Evolutionary conservation across 2,113 vertebrate species (phyloP), one percentile per base, ranked within the genome.

Genomic region (Macroglossus sobrinus): DNA sequence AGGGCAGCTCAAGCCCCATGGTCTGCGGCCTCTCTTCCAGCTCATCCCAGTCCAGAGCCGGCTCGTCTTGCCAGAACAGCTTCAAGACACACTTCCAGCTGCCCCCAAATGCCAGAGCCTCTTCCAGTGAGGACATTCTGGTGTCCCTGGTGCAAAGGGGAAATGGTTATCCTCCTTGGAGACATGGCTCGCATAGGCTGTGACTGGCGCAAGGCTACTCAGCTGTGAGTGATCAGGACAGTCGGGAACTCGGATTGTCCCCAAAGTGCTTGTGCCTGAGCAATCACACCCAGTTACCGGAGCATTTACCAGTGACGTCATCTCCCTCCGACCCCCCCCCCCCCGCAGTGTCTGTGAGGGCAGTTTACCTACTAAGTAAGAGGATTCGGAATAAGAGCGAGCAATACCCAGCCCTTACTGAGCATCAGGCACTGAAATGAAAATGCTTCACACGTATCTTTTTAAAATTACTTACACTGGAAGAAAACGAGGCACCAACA

Each of bases 1-100:
- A 40, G 33, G 15, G 6, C 66, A 26, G 16, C 38, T 28, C 14
- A 5, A 33, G 2, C 2, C 3, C 2, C 7, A 0, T 0, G 28
- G 33, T 19, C 72, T 12, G 3, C 9, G 5, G 38, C 5, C 30
- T 55, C 10, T 35, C 53, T 63, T 47, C 22, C 19, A 2, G 7
- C 26, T 21, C n/a, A 9, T 19, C 38, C 40, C 61, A 40, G 5
- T 38, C 45, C 30, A 69, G 35, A 72, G 63, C 21, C 35, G 66
- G 30, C 47, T 28, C 9, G 43, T 63, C 78, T 55, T 82, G 61
- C 4, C 28, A 53, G 35, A 85, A 72, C 1, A 53, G 21, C 40
- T 93, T 47, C 3, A 69, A 35, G 55, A 63, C 59, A 68, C 43
- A 40, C 45, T 78, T 89, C 64, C 72, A 64, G 45, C 15, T 10